Evolutionary conservation across 2,113 vertebrate species (phyloP), one percentile per base, ranked within the genome.

Genomic region (Dipodomys spectabilis): DNA sequence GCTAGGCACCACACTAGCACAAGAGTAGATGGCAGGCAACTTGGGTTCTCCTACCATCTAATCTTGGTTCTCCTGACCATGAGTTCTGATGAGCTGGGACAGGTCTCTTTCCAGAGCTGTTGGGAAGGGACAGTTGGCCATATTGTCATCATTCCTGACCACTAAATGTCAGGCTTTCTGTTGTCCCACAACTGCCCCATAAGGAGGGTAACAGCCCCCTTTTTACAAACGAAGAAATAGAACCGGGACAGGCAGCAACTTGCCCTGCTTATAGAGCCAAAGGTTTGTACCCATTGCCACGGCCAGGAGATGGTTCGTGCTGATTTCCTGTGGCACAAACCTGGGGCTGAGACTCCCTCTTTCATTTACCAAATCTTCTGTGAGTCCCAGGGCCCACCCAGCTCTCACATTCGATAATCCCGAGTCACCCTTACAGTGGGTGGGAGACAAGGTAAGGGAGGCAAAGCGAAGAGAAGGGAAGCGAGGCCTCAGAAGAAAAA

Each of bases 201-300:
- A 1, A 45, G 67, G 67, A 2, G 3, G 73, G 45, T 22, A 62
- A 35, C n/a, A 23, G 69, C 64, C 64, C 12, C 35, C 68, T 89
- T 86, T 81, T 86, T 64, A 71, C 5, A 67, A 83, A 85, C 25
- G 78, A 83, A 60, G 35, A 93, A 94, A 32, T 11, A 68, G 45
- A 73, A 60, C 8, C 60, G 44, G 11, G 78, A 18, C 1, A 2
- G 44, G 57, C 44, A 83, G 53, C 62, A 32, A 8, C 32, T 77
- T 44, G 32, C 49, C 78, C 13, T 27, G 35, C 35, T 39, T 75
- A 25, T 1, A n/a, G 49, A 88, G 82, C 57, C 27, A 2, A 23
- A 62, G 35, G 67, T 18, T 68, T 30, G 39, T 23, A 6, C 49
- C 60, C 15, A 12, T 60, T 22, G 30, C 68, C 22, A 44, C 0